These are phyloP conservation scores for Zosterops hypoxanthus DNA, from an alignment of 2,113 vertebrate species.

Conservation along the genomic window DNA sequence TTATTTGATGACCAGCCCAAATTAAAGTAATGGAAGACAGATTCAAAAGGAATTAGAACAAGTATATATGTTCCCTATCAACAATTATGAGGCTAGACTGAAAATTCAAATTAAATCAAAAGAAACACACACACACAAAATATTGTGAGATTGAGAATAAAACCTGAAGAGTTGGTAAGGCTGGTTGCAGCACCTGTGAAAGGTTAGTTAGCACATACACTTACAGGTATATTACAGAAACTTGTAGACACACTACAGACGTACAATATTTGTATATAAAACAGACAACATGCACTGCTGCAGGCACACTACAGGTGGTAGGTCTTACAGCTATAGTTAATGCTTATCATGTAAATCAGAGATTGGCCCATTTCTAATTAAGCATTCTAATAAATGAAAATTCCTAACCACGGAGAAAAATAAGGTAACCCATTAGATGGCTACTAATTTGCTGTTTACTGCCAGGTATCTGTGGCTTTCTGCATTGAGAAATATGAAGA, in stretches of 20 bases:
- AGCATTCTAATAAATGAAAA: not conserved
- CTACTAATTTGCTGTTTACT: not conserved
- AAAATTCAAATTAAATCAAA: constrained; percentile 2
- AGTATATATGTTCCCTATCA: not conserved
- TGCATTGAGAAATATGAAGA: not conserved
- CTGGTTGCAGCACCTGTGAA: constrained; percentile 63
- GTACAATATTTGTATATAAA: constrained; percentile 38
- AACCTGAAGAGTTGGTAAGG: not conserved
- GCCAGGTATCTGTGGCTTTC: not conserved
- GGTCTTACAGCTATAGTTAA: constrained; percentile 4
- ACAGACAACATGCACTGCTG: constrained; percentile 70
- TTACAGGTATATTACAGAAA: constrained; percentile 54
- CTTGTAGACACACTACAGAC: constrained; percentile 52
- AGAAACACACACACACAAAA: not conserved
- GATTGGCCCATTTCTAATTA: not conserved
- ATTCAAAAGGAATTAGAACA: not conserved
- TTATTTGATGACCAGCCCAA: not conserved
- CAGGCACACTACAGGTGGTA: constrained; percentile 65
- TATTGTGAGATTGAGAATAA: not conserved
- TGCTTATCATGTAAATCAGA: not conserved
- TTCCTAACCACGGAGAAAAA: not conserved
- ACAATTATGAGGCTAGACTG: not conserved
- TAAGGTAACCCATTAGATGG: not conserved
- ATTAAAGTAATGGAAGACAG: not conserved
- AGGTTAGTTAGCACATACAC: constrained; percentile 71